These are phyloP conservation scores for Coptotermes formosanus DNA, from an alignment of 1,140 invertebrate genomes.

Conservation along the genomic window DNA sequence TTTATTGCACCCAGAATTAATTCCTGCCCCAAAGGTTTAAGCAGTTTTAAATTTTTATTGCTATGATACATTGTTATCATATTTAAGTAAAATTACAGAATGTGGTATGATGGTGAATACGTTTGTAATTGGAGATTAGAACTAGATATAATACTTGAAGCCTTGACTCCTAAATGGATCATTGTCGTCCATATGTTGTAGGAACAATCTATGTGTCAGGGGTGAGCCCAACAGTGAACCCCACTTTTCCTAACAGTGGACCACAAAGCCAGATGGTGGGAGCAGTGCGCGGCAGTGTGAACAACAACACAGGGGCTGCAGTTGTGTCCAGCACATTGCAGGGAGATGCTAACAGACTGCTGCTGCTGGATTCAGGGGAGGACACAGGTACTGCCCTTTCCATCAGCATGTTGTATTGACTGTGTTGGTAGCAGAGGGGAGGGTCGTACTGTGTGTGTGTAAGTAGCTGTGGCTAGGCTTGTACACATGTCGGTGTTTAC, in stretches of 20 bases:
- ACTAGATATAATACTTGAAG: background rate
- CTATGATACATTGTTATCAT: no score
- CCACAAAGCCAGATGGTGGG: slow-evolving; percentile 20
- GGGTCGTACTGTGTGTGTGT: no score
- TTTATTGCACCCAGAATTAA: no score
- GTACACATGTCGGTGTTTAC: no score
- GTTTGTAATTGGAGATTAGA: background rate
- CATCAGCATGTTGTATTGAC: background rate
- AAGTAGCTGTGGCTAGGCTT: no score
- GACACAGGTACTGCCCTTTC: slow-evolving; percentile 31
- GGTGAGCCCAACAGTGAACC: slow-evolving; percentile 58
- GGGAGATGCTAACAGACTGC: background rate
- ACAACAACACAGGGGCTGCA: slow-evolving; percentile 23
- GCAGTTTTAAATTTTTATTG: no score
- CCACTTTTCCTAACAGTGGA: slow-evolving; percentile 36
- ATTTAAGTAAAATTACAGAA: no score
- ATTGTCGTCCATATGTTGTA: slow-evolving; percentile 34
- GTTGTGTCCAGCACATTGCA: background rate
- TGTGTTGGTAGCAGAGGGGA: no score
- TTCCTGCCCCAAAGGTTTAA: no score
- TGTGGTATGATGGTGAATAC: background rate
- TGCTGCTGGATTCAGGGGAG: slow-evolving; percentile 26
- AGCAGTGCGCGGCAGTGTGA: background rate
- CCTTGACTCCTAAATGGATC: background rate
- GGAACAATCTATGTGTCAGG: slow-evolving; percentile 50